A percentile compares a stretch with the other conserved stretches of the same genome.
Evolutionary conservation across 2,888 invertebrate species (phyloP).

Genomic region (Tetheella fluctuosa): DNA sequence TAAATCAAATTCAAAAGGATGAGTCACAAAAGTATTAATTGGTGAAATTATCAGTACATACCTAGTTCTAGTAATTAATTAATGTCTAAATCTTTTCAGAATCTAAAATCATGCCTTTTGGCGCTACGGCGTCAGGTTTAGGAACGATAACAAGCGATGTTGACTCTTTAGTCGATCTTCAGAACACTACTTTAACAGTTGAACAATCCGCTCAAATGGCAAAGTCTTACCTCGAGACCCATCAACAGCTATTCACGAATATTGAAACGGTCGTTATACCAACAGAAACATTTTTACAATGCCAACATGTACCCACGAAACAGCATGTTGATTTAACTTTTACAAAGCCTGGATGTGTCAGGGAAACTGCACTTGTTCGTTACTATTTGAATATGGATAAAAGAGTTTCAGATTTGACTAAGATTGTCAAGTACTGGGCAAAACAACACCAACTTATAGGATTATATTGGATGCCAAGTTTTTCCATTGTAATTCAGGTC

Average conservation of each 20-base stretch:
- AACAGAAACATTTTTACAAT: conserved; percentile 82
- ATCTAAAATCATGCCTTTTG: neutral
- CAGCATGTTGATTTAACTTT: conserved; percentile 70
- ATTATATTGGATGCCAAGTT: conserved; percentile 85
- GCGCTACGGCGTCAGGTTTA: neutral
- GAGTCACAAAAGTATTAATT: too few relatives aligned
- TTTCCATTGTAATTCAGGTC: conserved; percentile 86
- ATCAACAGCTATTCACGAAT: neutral
- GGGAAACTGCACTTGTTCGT: conserved; percentile 86
- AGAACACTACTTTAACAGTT: neutral
- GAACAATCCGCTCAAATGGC: neutral
- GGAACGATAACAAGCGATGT: neutral
- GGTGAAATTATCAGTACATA: too few relatives aligned
- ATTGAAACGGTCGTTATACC: neutral
- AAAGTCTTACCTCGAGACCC: neutral
- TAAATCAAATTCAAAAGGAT: too few relatives aligned
- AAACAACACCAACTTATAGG: conserved; percentile 85
- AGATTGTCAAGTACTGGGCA: conserved; percentile 91
- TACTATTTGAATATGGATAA: conserved; percentile 82
- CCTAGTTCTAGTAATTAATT: too few relatives aligned
- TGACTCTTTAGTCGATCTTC: neutral
- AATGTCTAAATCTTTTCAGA: neutral
- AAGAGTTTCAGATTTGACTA: conserved; percentile 83
- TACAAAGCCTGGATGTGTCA: conserved; percentile 21
- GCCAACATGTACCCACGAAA: conserved; percentile 87